phyloP scores from a whole-genome alignment of 2,888 invertebrate genomes.

The Drosophila longiperda region DNA sequence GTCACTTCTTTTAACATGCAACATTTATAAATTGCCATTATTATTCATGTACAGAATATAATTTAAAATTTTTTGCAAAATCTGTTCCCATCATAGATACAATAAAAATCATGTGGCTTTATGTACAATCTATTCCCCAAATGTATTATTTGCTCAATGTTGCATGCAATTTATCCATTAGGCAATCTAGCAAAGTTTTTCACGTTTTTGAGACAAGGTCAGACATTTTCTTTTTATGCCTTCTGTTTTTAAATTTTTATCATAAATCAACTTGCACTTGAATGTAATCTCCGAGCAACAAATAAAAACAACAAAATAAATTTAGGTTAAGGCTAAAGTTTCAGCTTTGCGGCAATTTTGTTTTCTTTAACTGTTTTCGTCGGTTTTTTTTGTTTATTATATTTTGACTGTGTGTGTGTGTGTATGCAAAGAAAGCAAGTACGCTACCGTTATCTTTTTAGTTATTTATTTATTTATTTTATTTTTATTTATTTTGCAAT shows the following conservation, averaged over 20 bases:
- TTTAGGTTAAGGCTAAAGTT: slow-evolving; percentile 71
- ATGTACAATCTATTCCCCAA: background rate
- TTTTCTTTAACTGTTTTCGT: slow-evolving; percentile 26
- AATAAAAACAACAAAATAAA: slow-evolving; percentile 22
- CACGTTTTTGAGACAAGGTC: slow-evolving; percentile 44
- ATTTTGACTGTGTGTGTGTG: background rate
- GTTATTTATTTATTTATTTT: slow-evolving; percentile 14
- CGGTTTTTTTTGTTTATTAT: slow-evolving; percentile 1
- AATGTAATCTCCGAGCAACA: slow-evolving; percentile 64
- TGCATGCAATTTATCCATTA: slow-evolving; percentile 25
- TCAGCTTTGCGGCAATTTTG: slow-evolving; percentile 35
- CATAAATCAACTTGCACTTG: slow-evolving; percentile 67
- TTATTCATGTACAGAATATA: background rate
- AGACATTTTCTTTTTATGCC: slow-evolving; percentile 10
- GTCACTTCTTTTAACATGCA: background rate
- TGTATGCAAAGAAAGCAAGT: slow-evolving; percentile 52
- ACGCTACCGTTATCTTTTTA: slow-evolving; percentile 48
- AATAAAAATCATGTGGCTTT: background rate
- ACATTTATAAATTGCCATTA: background rate
- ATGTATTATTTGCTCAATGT: slow-evolving; percentile 17
- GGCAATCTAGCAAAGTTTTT: slow-evolving; percentile 28
- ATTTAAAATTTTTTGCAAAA: background rate
- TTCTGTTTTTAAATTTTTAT: slow-evolving; percentile 34
- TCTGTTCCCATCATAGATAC: background rate
- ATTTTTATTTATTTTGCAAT: slow-evolving; percentile 7